Conservation (phyloP, 2,888 invertebrate species). For the Andrena haemorrhoa region DNA sequence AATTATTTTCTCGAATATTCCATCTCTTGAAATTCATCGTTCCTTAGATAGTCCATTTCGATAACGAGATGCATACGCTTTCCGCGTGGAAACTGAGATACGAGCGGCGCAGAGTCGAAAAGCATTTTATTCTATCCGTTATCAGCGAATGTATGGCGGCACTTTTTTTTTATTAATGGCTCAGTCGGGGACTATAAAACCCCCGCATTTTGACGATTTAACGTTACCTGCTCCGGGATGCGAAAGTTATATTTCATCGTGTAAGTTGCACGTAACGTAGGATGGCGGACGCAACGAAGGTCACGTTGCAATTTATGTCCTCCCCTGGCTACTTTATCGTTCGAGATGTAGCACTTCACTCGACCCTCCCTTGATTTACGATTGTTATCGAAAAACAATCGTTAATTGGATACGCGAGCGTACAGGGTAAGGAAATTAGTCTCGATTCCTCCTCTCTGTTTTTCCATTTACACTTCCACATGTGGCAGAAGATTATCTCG, state of each 20-base stretch:
- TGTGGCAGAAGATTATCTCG: no score
- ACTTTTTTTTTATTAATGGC: slow-evolving; percentile 19
- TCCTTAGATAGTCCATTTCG: slow-evolving; percentile 17
- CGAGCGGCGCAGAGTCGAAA: neutral
- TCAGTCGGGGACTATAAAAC: slow-evolving; percentile 34
- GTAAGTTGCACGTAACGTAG: slow-evolving; percentile 27
- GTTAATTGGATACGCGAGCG: slow-evolving; percentile 40
- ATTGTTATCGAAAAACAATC: slow-evolving; percentile 52
- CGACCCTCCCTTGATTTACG: slow-evolving; percentile 41
- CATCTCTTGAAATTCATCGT: neutral
- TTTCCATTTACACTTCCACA: no score
- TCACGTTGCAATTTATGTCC: slow-evolving; percentile 56
- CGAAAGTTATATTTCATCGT: slow-evolving; percentile 49
- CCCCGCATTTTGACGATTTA: slow-evolving; percentile 47
- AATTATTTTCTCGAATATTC: slow-evolving; percentile 1
- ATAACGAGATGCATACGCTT: slow-evolving; percentile 14
- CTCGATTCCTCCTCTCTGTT: neutral
- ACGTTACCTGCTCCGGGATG: slow-evolving; percentile 37
- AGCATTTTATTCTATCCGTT: slow-evolving; percentile 3
- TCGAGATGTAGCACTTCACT: slow-evolving; percentile 25
- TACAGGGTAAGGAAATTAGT: neutral
- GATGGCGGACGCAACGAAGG: slow-evolving; percentile 39
- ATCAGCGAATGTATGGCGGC: slow-evolving; percentile 10
- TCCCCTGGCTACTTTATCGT: slow-evolving; percentile 40
- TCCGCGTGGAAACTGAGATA: slow-evolving; percentile 10